phyloP scores from a whole-genome alignment of 2,888 invertebrate genomes.

The Lordiphosa fenestrarum region DNA sequence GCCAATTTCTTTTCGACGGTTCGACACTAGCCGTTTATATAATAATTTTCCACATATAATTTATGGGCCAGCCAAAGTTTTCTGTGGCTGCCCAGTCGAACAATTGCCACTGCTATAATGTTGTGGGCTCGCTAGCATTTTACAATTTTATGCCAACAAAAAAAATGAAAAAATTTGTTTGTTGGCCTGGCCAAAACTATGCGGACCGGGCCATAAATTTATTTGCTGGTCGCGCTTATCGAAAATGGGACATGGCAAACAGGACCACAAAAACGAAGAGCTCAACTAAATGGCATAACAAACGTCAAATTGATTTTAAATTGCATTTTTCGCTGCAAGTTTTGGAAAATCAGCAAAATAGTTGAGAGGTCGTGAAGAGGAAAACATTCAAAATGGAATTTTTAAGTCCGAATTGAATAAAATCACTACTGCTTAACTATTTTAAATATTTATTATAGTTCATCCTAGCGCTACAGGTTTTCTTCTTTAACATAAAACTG shows the following conservation, averaged over 20 bases:
- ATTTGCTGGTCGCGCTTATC: constrained; percentile 51
- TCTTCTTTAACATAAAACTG: no score
- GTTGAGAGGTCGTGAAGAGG: no score
- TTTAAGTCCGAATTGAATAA: no score
- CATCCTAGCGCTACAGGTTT: no score
- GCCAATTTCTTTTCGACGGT: constrained; percentile 57
- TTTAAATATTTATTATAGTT: no score
- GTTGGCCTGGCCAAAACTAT: constrained; percentile 59
- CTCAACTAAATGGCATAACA: constrained; percentile 26
- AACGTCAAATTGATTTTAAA: constrained; percentile 72
- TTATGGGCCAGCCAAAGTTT: constrained; percentile 66
- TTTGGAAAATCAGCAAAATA: not conserved
- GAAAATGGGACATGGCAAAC: constrained; percentile 46
- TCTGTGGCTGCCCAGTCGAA: constrained; percentile 62
- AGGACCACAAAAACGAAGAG: constrained; percentile 25
- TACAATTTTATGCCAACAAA: constrained; percentile 52
- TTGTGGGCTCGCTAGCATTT: constrained; percentile 48
- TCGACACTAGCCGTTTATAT: constrained; percentile 66
- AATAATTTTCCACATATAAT: constrained; percentile 69
- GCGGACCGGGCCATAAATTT: constrained; percentile 63
- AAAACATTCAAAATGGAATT: no score
- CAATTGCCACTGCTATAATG: constrained; percentile 64
- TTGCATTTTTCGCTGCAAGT: constrained; percentile 42
- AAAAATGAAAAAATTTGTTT: constrained; percentile 20
- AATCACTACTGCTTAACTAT: no score